Percentiles rank a stretch among this genome's conserved stretches.
Conservation (phyloP, 2,888 invertebrate genomes). For the Ligdia adustata region DNA sequence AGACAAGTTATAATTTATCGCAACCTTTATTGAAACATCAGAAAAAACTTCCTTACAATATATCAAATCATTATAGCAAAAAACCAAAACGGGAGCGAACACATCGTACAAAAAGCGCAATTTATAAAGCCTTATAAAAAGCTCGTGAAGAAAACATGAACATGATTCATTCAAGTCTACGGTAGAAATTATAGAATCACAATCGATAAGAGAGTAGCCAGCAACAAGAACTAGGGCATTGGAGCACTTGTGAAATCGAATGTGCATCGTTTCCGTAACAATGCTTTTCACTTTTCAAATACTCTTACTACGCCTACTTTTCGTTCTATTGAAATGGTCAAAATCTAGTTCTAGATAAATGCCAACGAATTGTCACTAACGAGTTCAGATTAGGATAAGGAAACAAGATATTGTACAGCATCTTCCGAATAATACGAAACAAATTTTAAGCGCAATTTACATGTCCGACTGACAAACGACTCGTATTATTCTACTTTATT, state of each 20-base stretch:
- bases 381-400: no score
- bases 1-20: slow-evolving; percentile 3
- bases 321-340: slow-evolving; percentile 8
- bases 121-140: slow-evolving; percentile 4
- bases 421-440: no score
- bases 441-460: no score
- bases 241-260: slow-evolving; percentile 36
- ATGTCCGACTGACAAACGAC: no score
- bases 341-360: neutral
- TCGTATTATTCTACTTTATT: no score
- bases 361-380: no score
- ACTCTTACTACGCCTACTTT: slow-evolving; percentile 6
- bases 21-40: neutral
- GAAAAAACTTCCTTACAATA: slow-evolving; percentile 7
- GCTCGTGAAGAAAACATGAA: slow-evolving; percentile 5
- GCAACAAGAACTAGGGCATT: slow-evolving; percentile 26
- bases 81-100: slow-evolving; percentile 16
- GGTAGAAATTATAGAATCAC: slow-evolving; percentile 12
- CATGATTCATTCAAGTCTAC: slow-evolving; percentile 3
- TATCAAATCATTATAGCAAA: slow-evolving; percentile 6
- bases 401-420: no score
- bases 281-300: slow-evolving; percentile 27
- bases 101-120: slow-evolving; percentile 11
- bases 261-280: slow-evolving; percentile 29
- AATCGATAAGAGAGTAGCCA: slow-evolving; percentile 24